A percentile compares a stretch with the other conserved stretches of the same genome.
These are phyloP conservation scores for Diabrotica undecimpunctata DNA, from an alignment of 1,140 invertebrate genomes.

Conservation along the genomic window DNA sequence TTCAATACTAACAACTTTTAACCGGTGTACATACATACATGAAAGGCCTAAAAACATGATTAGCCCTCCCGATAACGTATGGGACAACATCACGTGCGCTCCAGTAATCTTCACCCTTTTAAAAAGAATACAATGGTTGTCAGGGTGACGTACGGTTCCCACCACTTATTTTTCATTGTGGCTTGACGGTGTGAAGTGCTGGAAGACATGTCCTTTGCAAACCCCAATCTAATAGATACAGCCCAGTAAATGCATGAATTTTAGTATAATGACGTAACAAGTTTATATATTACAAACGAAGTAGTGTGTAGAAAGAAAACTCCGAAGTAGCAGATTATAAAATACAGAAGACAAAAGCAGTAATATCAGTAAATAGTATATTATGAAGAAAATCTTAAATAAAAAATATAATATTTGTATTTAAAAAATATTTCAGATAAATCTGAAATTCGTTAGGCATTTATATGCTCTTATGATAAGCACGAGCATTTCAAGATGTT, in stretches of 20 bases:
- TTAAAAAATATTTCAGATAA: no score
- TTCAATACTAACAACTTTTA: background rate
- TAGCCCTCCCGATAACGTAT: slow-evolving; percentile 24
- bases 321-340: no score
- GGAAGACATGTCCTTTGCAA: slow-evolving; percentile 31
- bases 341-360: no score
- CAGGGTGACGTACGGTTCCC: slow-evolving; percentile 27
- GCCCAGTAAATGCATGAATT: background rate
- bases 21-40: background rate
- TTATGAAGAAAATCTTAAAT: no score
- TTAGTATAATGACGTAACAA: no score
- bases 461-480: no score
- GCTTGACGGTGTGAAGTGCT: slow-evolving; percentile 36
- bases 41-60: slow-evolving; percentile 16
- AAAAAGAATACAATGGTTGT: slow-evolving; percentile 17
- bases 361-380: no score
- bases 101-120: slow-evolving; percentile 28
- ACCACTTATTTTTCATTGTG: slow-evolving; percentile 25
- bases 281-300: no score
- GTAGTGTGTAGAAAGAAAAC: no score
- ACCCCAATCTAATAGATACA: slow-evolving; percentile 36
- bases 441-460: no score
- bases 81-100: slow-evolving; percentile 22
- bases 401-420: no score
- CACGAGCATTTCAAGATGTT: no score